A percentile compares a stretch with the other conserved stretches of the same genome.
Conservation (phyloP, 2,888 invertebrate species). For the Horisme vitalbata region DNA sequence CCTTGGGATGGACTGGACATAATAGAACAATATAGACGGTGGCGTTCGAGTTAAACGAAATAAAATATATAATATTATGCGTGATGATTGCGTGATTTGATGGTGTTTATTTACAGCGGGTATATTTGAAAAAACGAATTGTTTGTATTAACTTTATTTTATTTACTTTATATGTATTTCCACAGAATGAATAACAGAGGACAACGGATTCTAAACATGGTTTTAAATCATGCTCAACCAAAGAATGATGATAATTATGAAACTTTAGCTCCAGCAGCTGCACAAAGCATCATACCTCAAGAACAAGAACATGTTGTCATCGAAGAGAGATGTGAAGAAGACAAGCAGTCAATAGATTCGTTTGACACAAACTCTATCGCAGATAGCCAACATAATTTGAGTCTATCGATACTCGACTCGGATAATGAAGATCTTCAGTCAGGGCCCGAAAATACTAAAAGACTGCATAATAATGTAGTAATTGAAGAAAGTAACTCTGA, state of each 20-base stretch:
- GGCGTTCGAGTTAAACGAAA: no score
- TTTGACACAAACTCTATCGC: slow-evolving; percentile 11
- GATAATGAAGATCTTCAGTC: neutral
- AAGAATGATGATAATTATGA: slow-evolving; percentile 2
- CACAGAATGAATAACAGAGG: slow-evolving; percentile 6
- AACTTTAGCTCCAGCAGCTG: neutral
- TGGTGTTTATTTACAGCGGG: neutral
- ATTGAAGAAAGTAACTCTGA: slow-evolving; percentile 5
- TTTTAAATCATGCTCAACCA: slow-evolving; percentile 7
- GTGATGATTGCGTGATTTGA: no score
- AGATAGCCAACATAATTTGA: slow-evolving; percentile 11
- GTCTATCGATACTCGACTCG: slow-evolving; percentile 1
- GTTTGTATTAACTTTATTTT: neutral
- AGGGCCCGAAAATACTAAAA: neutral
- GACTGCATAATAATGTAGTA: neutral
- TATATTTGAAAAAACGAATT: neutral
- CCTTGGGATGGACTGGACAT: no score
- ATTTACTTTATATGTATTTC: slow-evolving; percentile 1
- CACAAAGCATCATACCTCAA: slow-evolving; percentile 1
- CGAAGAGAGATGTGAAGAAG: slow-evolving; percentile 2
- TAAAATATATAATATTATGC: no score
- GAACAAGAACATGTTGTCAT: slow-evolving; percentile 2
- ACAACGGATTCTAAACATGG: slow-evolving; percentile 6
- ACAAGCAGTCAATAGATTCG: slow-evolving; percentile 7
- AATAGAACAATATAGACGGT: no score